Base-by-base conservation (phyloP, 2,797 vertebrate genomes). In the Pteronotus mesoamericanus region DNA sequence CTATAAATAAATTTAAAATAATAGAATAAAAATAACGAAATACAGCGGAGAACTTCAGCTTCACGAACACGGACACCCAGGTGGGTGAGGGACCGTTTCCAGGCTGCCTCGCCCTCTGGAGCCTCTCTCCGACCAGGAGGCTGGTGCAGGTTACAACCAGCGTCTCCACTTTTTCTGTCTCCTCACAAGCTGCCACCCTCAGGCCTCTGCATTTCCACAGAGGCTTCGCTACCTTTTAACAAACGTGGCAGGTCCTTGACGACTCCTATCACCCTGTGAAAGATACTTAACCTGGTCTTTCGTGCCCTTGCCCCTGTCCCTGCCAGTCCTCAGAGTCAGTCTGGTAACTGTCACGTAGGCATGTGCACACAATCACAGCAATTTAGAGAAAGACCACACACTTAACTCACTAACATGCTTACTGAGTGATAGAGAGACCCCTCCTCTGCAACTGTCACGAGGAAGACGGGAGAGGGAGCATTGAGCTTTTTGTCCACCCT, bases 131-230 rank as follows among this genome's bases (percentile, higher is more conserved):
- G 32, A 37, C 71, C 16, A 39, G 69, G 55, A 71, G 72, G 44
- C 34, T 5, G 16, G 3, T 0, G 1, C 34, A 61, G 1, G 6
- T n/a, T 42, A 59, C 44, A 39, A 6, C 10, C 26, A 8, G 64
- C 69, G 75, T 77, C 80, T 78, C 46, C 46, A 82, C 53, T 22
- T 61, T 15, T 15, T 82, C n/a, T 5, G 26, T 4, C 72, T 61
- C 37, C 51, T 9, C 69, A 11, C 85, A 68, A 66, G 29, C 32
- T 68, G 29, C 61, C 19, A 2, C 48, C 55, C 53, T 68, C 24
- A 2, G n/a, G 64, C 14, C 37, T 91, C 37, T 37, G 72, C 57
- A 22, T 9, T 18, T 71, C 90, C 6, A 9, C 15, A 19, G n/a
- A 86, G 71, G 11, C 64, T 34, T 39, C 74, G 69, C 74, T 69